These are phyloP conservation scores for Scrobipalpa costella DNA, from an alignment of 2,888 invertebrate species.

Conservation along the genomic window DNA sequence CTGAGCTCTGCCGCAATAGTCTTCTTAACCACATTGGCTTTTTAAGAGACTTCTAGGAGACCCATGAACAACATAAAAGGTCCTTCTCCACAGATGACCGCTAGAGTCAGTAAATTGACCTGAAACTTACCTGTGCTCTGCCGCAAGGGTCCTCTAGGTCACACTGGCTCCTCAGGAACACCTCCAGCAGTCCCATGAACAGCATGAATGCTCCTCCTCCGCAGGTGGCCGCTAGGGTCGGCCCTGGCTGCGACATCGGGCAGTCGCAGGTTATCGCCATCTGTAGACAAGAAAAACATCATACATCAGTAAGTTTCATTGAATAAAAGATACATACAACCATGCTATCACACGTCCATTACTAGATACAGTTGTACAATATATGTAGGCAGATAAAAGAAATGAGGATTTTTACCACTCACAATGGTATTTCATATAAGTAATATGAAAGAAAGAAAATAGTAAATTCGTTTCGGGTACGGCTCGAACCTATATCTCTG, in stretches of 20 bases:
- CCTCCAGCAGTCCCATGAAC: constrained; percentile 93
- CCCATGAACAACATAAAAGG: constrained; percentile 6
- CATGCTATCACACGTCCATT: too few relatives aligned
- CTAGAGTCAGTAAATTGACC: neutral
- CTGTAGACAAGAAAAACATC: constrained; percentile 40
- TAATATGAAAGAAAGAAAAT: too few relatives aligned
- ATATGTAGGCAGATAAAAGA: too few relatives aligned
- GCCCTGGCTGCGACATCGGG: constrained; percentile 90
- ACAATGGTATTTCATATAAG: too few relatives aligned
- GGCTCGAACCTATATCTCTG: too few relatives aligned
- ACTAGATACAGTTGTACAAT: too few relatives aligned
- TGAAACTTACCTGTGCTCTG: constrained; percentile 78
- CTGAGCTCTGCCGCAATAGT: too few relatives aligned
- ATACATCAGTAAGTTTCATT: neutral
- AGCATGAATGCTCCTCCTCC: constrained; percentile 93
- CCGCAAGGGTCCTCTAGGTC: constrained; percentile 94
- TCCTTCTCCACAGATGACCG: neutral
- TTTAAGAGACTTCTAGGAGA: neutral
- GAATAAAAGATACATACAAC: too few relatives aligned
- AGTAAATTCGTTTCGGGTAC: too few relatives aligned
- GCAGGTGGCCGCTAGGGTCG: constrained; percentile 91
- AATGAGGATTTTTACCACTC: too few relatives aligned
- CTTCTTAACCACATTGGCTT: too few relatives aligned
- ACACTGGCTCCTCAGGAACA: constrained; percentile 92
- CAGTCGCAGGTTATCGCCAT: constrained; percentile 88